These are phyloP conservation scores for Cryptoprocta ferox DNA, from an alignment of 2,797 vertebrate genomes.

Conservation along the genomic window DNA sequence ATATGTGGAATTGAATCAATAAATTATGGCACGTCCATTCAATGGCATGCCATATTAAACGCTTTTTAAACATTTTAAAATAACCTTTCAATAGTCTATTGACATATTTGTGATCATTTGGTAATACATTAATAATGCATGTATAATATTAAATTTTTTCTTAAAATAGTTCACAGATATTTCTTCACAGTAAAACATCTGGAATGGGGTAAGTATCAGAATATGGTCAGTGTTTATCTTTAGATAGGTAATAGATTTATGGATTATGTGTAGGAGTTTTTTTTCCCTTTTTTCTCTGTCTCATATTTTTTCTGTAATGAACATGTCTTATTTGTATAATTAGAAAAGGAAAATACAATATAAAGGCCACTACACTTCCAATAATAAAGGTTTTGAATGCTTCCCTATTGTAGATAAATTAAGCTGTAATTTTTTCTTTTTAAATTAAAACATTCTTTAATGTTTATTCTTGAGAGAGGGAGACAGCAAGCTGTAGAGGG, in stretches of 20 bases:
- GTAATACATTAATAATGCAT: background rate
- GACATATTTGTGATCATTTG: background rate
- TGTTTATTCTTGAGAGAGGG: too few species aligned
- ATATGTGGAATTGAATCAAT: background rate
- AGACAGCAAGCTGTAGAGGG: too few species aligned
- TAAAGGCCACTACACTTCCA: background rate
- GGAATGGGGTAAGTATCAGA: background rate
- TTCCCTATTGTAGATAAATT: background rate
- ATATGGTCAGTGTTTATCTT: background rate
- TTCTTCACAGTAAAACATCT: background rate
- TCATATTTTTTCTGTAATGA: background rate
- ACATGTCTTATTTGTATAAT: background rate
- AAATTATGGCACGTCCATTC: background rate
- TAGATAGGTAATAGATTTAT: background rate
- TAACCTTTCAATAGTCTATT: background rate
- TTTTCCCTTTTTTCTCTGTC: background rate
- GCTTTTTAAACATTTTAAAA: too few species aligned
- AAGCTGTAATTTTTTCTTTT: background rate
- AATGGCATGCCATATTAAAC: background rate
- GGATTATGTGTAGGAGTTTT: background rate
- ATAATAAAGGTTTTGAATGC: background rate
- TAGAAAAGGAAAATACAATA: background rate
- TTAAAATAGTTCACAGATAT: background rate
- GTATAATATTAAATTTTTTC: background rate
- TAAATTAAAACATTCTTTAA: too few species aligned